Base-by-base conservation (phyloP, 2,113 vertebrate species). In the Pterocles burchelli region DNA sequence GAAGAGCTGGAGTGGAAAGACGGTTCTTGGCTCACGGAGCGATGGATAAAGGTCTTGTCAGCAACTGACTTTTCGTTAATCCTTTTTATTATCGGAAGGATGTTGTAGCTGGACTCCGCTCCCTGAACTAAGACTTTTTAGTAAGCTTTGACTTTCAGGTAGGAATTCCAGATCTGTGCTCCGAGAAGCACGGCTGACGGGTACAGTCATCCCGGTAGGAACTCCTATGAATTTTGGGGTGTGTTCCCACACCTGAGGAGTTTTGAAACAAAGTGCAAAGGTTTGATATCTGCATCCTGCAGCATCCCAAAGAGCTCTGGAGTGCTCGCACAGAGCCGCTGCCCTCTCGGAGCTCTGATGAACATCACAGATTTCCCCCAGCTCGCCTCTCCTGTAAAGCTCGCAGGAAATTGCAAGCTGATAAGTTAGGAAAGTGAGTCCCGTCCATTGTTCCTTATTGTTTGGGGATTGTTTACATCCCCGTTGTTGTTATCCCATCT, bases 381-480 rank as follows among this genome's bases (percentile, higher is more conserved):
- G 4, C 59, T 89, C 6, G 22, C 70, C 89, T 70, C 72, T 45
- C 63, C 85, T 48, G 29, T 61, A 82, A 75, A 86, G 89, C 90
- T 61, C 14, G 74, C 95, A 94, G 96, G 95, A 96, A 96, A 90
- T 77, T 70, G 83, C 90, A 74, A 4, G 5, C 74, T 16, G 79
- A 92, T 94, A 91, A 93, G 75, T 71, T 25, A 19, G 71, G 88
- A 75, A 22, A 68, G 85, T 58, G 77, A 26, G 90, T 33, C 76
- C 63, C 22, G 93, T 28, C 59, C 83, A 51, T 83, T 71, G 90
- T 90, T 95, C 63, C 88, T 67, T 28, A 94, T 96, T 95, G 96
- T 95, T 52, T n/a, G 63, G 31, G 88, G 76, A 36, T 71, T 97
- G 96, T 94, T 96, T 93, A 93, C 88, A 24, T 83, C 95, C 93